phyloP scores from a whole-genome alignment of 2,113 vertebrate genomes.

The Rattus norvegicus region GRCr8 NC_086036.1:78211501-78212000 shows the following conservation, averaged over 20 bases:
- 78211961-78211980: conserved; percentile 22
- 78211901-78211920: background rate
- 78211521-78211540: rapidly evolving
- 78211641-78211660: rapidly evolving
- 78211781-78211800: background rate
- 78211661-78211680: rapidly evolving
- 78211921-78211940: background rate
- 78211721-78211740: rapidly evolving
- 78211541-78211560: rapidly evolving
- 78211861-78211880: background rate
- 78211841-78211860: rapidly evolving
- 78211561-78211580: rapidly evolving
- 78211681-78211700: background rate
- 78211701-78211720: rapidly evolving
- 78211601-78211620: background rate
- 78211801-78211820: background rate
- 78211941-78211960: conserved; percentile 47
- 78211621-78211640: rapidly evolving
- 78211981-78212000: background rate
- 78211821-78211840: conserved; percentile 57
- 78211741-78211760: background rate
- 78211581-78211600: background rate
- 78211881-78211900: conserved; percentile 1
- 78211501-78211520: background rate
- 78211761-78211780: background rate